These are phyloP conservation scores for Calliopum simillimum DNA, from an alignment of 2,888 invertebrate genomes.

Conservation along the genomic window DNA sequence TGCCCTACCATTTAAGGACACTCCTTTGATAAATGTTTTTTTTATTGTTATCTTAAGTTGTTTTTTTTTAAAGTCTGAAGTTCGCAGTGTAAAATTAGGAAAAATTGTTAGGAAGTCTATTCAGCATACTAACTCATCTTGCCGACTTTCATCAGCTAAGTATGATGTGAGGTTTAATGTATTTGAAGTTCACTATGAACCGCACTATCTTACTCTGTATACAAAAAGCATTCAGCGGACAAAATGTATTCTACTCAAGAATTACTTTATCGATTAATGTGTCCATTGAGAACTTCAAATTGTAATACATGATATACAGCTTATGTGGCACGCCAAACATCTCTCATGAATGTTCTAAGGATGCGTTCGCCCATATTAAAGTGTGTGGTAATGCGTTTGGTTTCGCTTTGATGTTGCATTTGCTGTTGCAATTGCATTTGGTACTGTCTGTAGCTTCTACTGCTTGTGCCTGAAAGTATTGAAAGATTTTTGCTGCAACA, in stretches of 20 bases:
- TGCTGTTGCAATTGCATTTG: background rate
- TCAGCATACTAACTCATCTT: too few species aligned
- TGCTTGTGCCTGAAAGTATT: background rate
- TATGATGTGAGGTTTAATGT: too few species aligned
- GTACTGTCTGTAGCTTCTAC: background rate
- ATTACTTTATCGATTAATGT: background rate
- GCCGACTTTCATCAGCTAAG: too few species aligned
- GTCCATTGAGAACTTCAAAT: background rate
- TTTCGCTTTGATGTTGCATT: conserved; percentile 17
- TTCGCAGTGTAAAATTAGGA: too few species aligned
- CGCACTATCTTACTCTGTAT: too few species aligned
- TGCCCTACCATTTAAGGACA: too few species aligned
- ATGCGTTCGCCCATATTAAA: background rate
- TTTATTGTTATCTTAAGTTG: too few species aligned
- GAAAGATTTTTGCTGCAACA: background rate
- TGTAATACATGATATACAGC: background rate
- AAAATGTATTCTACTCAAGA: background rate
- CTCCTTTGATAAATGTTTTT: too few species aligned
- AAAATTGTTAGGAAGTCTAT: too few species aligned
- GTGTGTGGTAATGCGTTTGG: background rate
- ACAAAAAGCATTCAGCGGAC: too few species aligned
- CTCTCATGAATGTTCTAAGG: background rate
- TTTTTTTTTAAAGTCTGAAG: too few species aligned
- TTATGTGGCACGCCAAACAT: background rate
- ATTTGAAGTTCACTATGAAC: too few species aligned